Conservation (phyloP, 2,888 invertebrate species). For the Metellina segmentata region DNA sequence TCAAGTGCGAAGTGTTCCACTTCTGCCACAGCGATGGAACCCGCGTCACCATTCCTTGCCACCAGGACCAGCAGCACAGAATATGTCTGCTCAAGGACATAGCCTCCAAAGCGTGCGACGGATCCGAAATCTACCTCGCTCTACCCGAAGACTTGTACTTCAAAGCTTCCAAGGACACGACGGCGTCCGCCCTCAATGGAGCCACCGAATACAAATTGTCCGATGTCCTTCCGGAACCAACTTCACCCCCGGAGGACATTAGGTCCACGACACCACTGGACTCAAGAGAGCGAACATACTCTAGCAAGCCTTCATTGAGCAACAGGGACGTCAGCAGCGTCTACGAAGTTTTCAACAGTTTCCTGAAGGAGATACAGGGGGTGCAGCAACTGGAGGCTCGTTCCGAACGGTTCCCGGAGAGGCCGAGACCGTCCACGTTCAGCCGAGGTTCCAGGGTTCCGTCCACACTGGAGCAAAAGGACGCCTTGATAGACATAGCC, state of each 20-base stretch:
- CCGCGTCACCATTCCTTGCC: constrained; percentile 57
- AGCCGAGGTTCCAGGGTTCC: constrained; percentile 57
- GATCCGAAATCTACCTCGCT: constrained; percentile 45
- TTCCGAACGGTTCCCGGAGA: background rate
- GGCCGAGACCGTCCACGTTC: constrained; percentile 51
- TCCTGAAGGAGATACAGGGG: constrained; percentile 51
- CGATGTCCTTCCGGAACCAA: constrained; percentile 43
- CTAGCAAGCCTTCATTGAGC: background rate
- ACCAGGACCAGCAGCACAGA: constrained; percentile 29
- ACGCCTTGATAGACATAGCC: constrained; percentile 5
- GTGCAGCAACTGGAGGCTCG: background rate
- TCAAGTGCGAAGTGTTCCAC: constrained; percentile 76
- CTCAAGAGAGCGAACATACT: background rate
- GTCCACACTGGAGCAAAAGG: constrained; percentile 20
- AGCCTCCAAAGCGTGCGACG: constrained; percentile 46
- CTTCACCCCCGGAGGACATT: background rate
- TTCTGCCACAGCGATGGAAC: constrained; percentile 72
- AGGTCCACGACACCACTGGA: constrained; percentile 51
- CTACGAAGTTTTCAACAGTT: constrained; percentile 63
- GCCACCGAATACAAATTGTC: constrained; percentile 64
- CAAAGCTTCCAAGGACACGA: constrained; percentile 59
- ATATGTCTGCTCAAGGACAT: constrained; percentile 66
- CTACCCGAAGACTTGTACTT: constrained; percentile 51
- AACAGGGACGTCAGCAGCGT: constrained; percentile 12
- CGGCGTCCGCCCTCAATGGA: constrained; percentile 52